Evolutionary conservation across 2,888 invertebrate genomes (phyloP).

Genomic region (Agrotis segetum): DNA sequence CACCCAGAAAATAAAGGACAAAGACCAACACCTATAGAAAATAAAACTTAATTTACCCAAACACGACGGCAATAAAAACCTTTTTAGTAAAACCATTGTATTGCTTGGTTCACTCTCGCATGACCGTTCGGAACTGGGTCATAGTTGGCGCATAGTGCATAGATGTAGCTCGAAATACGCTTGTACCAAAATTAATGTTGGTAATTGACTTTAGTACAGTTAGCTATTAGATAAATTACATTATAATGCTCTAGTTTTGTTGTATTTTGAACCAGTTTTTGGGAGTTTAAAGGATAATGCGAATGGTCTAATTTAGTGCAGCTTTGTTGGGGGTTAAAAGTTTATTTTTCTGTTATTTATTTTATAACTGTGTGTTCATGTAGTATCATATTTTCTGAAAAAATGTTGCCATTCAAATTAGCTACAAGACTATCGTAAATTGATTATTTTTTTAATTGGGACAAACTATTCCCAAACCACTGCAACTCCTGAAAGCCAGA

Average conservation of each 20-base stretch:
- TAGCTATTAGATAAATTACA: slow-evolving; percentile 68
- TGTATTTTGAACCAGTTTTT: slow-evolving; percentile 28
- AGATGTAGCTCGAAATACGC: slow-evolving; percentile 35
- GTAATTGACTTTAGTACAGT: slow-evolving; percentile 69
- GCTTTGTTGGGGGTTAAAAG: neutral
- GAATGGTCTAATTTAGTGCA: neutral
- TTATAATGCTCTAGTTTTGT: slow-evolving; percentile 42
- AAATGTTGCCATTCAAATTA: too few relatives aligned
- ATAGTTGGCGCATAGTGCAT: slow-evolving; percentile 55
- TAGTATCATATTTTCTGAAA: too few relatives aligned
- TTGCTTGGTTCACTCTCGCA: slow-evolving; percentile 70
- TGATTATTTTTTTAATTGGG: too few relatives aligned
- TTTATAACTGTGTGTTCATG: too few relatives aligned
- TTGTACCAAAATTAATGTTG: slow-evolving; percentile 69
- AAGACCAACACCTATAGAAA: neutral
- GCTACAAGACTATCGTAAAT: too few relatives aligned
- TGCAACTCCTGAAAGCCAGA: too few relatives aligned
- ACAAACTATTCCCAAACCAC: too few relatives aligned
- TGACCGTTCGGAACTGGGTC: slow-evolving; percentile 59
- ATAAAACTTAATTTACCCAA: slow-evolving; percentile 36
- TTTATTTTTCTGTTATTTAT: neutral
- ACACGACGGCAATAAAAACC: slow-evolving; percentile 72
- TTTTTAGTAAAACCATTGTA: slow-evolving; percentile 73
- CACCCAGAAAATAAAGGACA: slow-evolving; percentile 5
- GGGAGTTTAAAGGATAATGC: slow-evolving; percentile 1